These are phyloP conservation scores for Gymnoscopelus braueri DNA, from an alignment of 2,797 vertebrate species.

Conservation along the genomic window DNA sequence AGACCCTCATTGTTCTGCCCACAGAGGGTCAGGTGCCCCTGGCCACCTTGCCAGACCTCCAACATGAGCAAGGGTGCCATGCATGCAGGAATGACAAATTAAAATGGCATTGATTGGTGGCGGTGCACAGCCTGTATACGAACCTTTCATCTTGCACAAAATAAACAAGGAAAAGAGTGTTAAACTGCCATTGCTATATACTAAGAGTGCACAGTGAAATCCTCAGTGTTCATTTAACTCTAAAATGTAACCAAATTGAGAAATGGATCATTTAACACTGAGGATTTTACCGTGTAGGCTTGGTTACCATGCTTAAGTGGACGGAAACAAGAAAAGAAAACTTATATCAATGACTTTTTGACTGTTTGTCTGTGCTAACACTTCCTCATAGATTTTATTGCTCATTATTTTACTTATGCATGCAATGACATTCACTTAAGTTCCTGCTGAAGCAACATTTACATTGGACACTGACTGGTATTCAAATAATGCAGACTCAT, in stretches of 20 bases:
- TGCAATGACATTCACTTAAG: constrained; percentile 74
- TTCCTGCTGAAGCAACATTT: constrained; percentile 62
- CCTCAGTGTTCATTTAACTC: too few species aligned
- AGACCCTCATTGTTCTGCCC: constrained; percentile 54
- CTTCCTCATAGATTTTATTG: constrained; percentile 39
- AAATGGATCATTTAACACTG: too few species aligned
- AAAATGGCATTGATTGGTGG: constrained; percentile 59
- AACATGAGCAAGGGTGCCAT: constrained; percentile 38
- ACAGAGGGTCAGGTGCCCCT: constrained; percentile 53
- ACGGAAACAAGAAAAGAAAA: constrained; percentile 29
- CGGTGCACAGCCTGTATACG: constrained; percentile 34
- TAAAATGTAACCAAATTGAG: too few species aligned
- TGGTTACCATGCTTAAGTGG: constrained; percentile 50
- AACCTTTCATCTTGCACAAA: constrained; percentile 53
- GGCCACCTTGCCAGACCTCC: constrained; percentile 57
- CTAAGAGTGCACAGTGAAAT: background rate
- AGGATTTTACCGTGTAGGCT: too few species aligned
- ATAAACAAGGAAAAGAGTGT: constrained; percentile 25
- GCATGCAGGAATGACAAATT: constrained; percentile 72
- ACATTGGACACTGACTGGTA: constrained; percentile 56
- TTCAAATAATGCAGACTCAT: constrained; percentile 67
- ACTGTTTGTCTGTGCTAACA: constrained; percentile 28
- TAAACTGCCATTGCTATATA: too few species aligned
- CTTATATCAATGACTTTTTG: constrained; percentile 49
- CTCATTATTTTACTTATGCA: constrained; percentile 70